Base-by-base conservation (phyloP, 2,888 invertebrate genomes). In the Cacoxenus indagator region DNA sequence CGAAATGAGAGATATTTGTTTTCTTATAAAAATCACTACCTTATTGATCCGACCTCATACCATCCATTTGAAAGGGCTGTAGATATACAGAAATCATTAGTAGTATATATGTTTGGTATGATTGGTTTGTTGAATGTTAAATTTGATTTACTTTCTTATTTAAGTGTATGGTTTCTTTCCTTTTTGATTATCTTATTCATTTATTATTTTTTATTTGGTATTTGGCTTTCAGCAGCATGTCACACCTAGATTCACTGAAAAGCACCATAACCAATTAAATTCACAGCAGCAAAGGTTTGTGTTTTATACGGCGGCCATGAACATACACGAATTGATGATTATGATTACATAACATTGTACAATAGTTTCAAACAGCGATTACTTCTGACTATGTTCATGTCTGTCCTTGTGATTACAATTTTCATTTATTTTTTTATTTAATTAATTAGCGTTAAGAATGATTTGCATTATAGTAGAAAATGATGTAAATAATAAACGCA, bases 211-310 rank as follows among this genome's bases (percentile, higher is more conserved):
- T 82, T 72, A 82, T 84, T 83, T 86, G 86, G 85, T 85, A 85
- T 84, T 86, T 86, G 87, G 87, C 84, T 88, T 87, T 86, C 88
- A 88, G 88, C 88, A 88, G 88, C 88, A 87, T 88, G 87, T 86
- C 78, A 83, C 87, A 84, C 82, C 87, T 87, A 88, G 84, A 87
- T 78, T 86, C 81, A 85, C 84, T 81, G 87, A 87, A 85, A 87
- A 87, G 84, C 86, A 84, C 84, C 84, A 84, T 84, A 78, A 84
- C 78, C 76, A 73, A 74, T 76, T 83, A 83, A 84, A 78, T 69
- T 83, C 86, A 83, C 81, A 79, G 74, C 85, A 77, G 76, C 83
- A 84, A 86, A 88, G 87, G 86, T 88, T 88, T 87, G 87, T 86
- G 78, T 76, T 74, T 67, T 65, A 62, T 64, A 19, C 61, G 57